Evolutionary conservation across 1,140 invertebrate species (phyloP), one percentile per base, ranked within the genome.

Genomic region (Yoshiicerus persimilis): DNA sequence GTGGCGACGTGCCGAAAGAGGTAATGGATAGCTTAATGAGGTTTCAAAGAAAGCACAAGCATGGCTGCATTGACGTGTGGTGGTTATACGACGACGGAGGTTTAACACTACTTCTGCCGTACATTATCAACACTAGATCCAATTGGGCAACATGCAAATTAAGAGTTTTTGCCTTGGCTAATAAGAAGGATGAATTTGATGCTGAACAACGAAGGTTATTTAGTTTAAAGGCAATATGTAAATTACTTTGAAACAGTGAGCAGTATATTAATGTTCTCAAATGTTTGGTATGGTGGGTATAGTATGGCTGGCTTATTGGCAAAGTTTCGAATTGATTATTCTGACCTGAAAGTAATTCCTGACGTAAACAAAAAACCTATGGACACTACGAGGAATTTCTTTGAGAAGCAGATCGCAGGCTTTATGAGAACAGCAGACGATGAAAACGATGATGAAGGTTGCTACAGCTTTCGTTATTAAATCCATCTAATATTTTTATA

Each of bases 251-350:
- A n/a, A n/a, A n/a, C n/a, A n/a, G n/a, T n/a, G n/a, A n/a, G n/a
- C n/a, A n/a, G 27, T 30, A 16, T 25, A 70, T 10, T 32, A 10
- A 5, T 16, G 27, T 70, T 30, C 25, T 0, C 30, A 70, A n/a
- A 77, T 36, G 70, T n/a, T 8, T 86, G 87, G 80, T n/a, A n/a
- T 90, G 88, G 9, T 88, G 91, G 93, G n/a, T 93, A 13, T 92
- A 97, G 96, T 89, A 98, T 99, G 97, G 98, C 97, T 13, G 98
- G 97, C 90, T 93, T 99, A 20, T 92, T 99, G 38, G 96, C 97
- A 0, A 99, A 99, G 93, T 99, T 99, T 93, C 94, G 98, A 77
- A 99, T 99, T 91, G 97, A 99, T 92, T 99, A 97, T 92, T 97
- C 97, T 0, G 97, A 98, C 89, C 93, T 99, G 86, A 96, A 96